Evolutionary conservation across 2,888 invertebrate species (phyloP).

Genomic region (Netelia virgata): DNA sequence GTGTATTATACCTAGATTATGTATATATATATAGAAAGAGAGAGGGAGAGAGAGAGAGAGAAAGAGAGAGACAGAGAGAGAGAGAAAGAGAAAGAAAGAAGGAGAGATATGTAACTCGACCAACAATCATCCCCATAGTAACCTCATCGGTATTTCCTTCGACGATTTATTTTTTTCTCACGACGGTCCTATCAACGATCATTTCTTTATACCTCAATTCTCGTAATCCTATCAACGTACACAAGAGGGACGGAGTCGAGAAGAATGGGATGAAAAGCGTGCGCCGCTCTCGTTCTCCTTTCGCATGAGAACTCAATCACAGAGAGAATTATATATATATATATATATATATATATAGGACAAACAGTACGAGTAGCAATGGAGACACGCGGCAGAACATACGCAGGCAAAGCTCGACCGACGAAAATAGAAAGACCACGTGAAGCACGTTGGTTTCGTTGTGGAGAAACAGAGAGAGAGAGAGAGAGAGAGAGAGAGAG

Average conservation of each 20-base stretch:
- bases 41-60: too few species aligned
- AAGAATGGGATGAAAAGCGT: constrained; percentile 16
- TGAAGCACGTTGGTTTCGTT: constrained; percentile 56
- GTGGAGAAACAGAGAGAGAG: constrained; percentile 46
- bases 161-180: neutral
- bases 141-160: neutral
- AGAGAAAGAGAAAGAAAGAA: too few species aligned
- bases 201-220: constrained; percentile 14
- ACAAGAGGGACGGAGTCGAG: neutral
- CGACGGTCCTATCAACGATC: neutral
- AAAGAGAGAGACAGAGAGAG: too few species aligned
- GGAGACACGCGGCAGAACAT: constrained; percentile 3
- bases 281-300: constrained; percentile 13
- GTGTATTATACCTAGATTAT: neutral
- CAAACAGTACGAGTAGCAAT: neutral
- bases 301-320: neutral
- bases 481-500: constrained; percentile 21
- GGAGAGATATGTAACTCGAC: neutral
- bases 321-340: neutral
- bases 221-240: constrained; percentile 16
- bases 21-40: neutral
- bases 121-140: neutral
- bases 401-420: constrained; percentile 47
- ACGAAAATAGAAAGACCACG: constrained; percentile 67
- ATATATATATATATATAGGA: neutral